These are phyloP conservation scores for Hydrozoanthus tunicans DNA, from an alignment of 64 coral and sea anemone genomes.

Conservation along the genomic window DNA sequence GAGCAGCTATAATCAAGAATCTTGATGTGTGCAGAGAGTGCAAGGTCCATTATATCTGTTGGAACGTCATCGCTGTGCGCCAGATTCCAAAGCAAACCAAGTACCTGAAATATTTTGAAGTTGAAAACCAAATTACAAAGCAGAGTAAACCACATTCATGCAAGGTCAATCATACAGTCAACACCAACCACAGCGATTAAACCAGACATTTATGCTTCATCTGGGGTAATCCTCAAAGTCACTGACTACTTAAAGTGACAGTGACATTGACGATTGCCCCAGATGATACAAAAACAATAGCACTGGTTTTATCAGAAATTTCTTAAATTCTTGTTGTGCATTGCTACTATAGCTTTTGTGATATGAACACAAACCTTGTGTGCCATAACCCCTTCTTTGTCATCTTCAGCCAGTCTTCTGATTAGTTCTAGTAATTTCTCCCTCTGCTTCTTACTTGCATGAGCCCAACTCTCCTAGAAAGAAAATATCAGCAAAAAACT, in stretches of 20 bases:
- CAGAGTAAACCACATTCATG: too few relatives aligned
- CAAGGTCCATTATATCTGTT: constrained; percentile 97
- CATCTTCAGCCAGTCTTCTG: constrained; percentile 96
- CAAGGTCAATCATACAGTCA: too few relatives aligned
- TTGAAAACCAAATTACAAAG: neutral
- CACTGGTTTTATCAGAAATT: too few relatives aligned
- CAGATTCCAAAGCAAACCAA: constrained; percentile 95
- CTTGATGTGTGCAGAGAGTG: constrained; percentile 96
- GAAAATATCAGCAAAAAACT: neutral
- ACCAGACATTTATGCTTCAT: too few relatives aligned
- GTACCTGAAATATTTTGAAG: constrained; percentile 61
- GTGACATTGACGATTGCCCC: too few relatives aligned
- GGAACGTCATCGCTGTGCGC: constrained; percentile 98
- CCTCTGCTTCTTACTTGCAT: constrained; percentile 96
- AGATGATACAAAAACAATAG: too few relatives aligned
- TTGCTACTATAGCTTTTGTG: too few relatives aligned
- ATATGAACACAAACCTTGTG: constrained; percentile 72
- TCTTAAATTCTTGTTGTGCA: too few relatives aligned
- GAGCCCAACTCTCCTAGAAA: constrained; percentile 95
- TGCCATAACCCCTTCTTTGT: constrained; percentile 99
- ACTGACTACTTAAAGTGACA: too few relatives aligned
- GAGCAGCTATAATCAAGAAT: constrained; percentile 99
- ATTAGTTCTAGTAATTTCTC: constrained; percentile 97
- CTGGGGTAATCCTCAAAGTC: too few relatives aligned
- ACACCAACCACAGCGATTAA: too few relatives aligned